Evolutionary conservation across 2,888 invertebrate species (phyloP), one percentile per base, ranked within the genome.

Genomic region (Argynnis bischoffii): DNA sequence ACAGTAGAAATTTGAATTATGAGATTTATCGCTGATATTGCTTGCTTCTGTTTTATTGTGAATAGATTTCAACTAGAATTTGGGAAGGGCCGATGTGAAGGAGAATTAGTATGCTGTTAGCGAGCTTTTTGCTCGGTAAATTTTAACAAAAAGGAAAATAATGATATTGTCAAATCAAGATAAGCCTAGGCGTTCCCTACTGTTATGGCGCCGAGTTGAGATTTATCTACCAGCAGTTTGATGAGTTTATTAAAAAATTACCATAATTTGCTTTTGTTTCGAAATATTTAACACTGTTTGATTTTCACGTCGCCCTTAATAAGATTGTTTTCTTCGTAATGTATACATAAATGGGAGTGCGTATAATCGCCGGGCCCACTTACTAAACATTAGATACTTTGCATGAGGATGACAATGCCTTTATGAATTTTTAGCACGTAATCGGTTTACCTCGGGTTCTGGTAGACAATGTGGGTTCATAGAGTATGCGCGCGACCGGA

Each of bases 161-260:
- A 92, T 92, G 89, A 90, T 86, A 87, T 88, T 87, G 89, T 90
- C 88, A 87, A 84, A 83, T 81, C 82, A 84, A 89, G 92, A 91
- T 91, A 91, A 90, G 84, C 82, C 81, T 82, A 79, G 83, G 82
- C 85, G 82, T 79, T 79, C 81, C 84, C 80, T 85, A 84, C 86
- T 88, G 86, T 89, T 88, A 87, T 86, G 84, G 82, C 82, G 85
- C 85, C 81, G 78, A 80, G 85, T 85, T 84, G 81, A 82, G 84
- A 82, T 84, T 84, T 83, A 79, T 77, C 76, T 74, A 79, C 79
- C 79, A 77, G 75, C 69, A 73, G 75, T 78, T 78, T 81, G 81
- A 83, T 81, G 79, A 75, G 78, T 77, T 82, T 79, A 83, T 87
- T 85, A 83, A 79, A 71, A 73, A 64, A 73, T 72, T 74, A 72